Conservation (phyloP, 2,888 invertebrate species). For the Callyntrura sp. region DNA sequence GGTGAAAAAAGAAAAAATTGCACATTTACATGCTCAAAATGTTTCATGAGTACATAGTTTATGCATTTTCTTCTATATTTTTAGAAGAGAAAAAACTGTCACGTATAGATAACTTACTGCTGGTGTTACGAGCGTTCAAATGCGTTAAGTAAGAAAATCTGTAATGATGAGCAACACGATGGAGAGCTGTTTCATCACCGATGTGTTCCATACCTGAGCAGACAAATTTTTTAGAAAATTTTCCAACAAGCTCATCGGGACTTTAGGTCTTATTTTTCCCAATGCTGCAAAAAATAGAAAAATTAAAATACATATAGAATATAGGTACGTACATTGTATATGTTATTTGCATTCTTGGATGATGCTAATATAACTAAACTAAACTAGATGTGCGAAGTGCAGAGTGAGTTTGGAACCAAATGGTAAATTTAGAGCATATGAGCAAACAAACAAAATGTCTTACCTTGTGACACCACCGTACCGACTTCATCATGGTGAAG, state of each 20-base stretch:
- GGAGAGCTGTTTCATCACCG: background rate
- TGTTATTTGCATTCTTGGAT: too few relatives aligned
- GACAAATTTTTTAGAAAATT: slow-evolving; percentile 68
- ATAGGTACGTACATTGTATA: background rate
- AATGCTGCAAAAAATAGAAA: slow-evolving; percentile 58
- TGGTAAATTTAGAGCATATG: slow-evolving; percentile 44
- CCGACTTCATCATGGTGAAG: slow-evolving; percentile 74
- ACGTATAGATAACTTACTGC: slow-evolving; percentile 54
- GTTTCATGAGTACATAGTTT: background rate
- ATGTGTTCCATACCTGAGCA: slow-evolving; percentile 75
- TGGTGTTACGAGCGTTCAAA: slow-evolving; percentile 25
- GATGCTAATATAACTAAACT: too few relatives aligned
- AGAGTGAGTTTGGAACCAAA: slow-evolving; percentile 7
- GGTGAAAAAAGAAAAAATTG: slow-evolving; percentile 50
- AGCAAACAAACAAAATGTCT: slow-evolving; percentile 66
- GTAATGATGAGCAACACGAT: slow-evolving; percentile 7
- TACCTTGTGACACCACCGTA: slow-evolving; percentile 72
- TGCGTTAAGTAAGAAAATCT: background rate
- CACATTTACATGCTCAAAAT: slow-evolving; percentile 48
- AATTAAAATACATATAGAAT: slow-evolving; percentile 8
- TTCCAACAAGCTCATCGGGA: slow-evolving; percentile 53
- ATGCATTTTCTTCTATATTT: background rate
- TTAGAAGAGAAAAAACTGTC: slow-evolving; percentile 34
- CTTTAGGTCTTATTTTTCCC: slow-evolving; percentile 62
- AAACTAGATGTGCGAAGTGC: background rate